phyloP scores from a whole-genome alignment of 2,113 vertebrate genomes.

The Rynchops niger region DNA sequence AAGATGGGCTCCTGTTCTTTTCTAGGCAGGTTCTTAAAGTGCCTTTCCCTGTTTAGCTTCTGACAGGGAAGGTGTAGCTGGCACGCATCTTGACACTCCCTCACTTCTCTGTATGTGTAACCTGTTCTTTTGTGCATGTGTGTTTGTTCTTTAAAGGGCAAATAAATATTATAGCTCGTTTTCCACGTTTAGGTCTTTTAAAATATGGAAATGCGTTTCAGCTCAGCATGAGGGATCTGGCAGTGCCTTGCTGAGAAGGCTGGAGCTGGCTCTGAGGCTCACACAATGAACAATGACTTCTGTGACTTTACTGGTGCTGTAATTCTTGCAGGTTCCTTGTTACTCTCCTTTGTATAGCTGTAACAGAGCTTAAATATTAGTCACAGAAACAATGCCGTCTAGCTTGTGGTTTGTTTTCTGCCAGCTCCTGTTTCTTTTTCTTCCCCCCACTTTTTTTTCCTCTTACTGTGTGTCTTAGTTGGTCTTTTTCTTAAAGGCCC shows the following conservation, averaged over 20 bases:
- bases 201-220: background rate
- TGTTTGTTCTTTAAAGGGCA: background rate
- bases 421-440: background rate
- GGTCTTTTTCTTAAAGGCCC: background rate
- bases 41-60: background rate
- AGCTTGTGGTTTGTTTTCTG: background rate
- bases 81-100: accelerated
- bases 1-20: background rate
- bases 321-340: background rate
- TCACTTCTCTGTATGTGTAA: accelerated
- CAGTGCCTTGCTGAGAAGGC: background rate
- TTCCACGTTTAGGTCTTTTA: background rate
- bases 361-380: background rate
- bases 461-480: background rate
- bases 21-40: background rate
- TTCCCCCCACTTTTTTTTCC: background rate
- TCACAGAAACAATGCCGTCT: background rate
- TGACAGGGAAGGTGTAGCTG: background rate
- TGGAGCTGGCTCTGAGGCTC: background rate
- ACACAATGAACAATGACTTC: background rate
- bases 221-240: background rate
- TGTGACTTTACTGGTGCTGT: background rate
- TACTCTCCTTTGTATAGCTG: background rate
- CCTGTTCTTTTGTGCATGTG: background rate
- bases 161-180: background rate